Percentiles rank a stretch among this genome's conserved stretches.
Evolutionary conservation across 2,113 vertebrate genomes (phyloP).

Genomic region (Cyphotilapia sp.): DNA sequence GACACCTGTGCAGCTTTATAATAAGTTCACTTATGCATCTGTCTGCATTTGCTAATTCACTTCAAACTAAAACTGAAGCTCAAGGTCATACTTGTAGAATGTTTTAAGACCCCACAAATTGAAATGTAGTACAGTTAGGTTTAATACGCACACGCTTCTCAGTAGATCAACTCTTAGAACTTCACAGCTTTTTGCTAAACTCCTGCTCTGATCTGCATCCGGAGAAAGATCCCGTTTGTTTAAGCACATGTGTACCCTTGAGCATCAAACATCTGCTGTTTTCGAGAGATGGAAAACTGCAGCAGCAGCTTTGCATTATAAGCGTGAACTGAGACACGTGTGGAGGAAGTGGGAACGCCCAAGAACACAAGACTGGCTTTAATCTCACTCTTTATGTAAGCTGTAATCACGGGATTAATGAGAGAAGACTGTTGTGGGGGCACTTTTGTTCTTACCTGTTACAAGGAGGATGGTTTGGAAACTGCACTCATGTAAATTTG

Average conservation of each 20-base stretch:
- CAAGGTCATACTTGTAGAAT: fast-evolving
- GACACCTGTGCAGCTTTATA: fast-evolving
- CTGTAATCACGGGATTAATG: background rate
- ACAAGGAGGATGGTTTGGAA: background rate
- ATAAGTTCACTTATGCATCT: background rate
- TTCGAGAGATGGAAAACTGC: background rate
- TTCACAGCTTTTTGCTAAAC: background rate
- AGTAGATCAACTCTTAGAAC: background rate
- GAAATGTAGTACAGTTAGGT: background rate
- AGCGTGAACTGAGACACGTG: background rate
- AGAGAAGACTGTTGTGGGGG: background rate
- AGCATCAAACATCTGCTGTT: background rate
- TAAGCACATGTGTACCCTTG: background rate
- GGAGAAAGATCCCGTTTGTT: fast-evolving
- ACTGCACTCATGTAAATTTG: fast-evolving
- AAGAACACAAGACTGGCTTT: background rate
- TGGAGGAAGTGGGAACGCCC: background rate
- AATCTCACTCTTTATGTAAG: background rate
- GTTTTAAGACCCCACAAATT: fast-evolving
- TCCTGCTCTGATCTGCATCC: background rate
- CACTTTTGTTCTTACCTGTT: background rate
- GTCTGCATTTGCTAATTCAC: background rate
- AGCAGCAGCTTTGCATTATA: background rate
- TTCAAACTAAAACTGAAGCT: background rate
- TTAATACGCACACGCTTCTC: fast-evolving